These are phyloP conservation scores for Glyptemys insculpta DNA, from an alignment of 2,797 vertebrate genomes.

Conservation along the genomic window DNA sequence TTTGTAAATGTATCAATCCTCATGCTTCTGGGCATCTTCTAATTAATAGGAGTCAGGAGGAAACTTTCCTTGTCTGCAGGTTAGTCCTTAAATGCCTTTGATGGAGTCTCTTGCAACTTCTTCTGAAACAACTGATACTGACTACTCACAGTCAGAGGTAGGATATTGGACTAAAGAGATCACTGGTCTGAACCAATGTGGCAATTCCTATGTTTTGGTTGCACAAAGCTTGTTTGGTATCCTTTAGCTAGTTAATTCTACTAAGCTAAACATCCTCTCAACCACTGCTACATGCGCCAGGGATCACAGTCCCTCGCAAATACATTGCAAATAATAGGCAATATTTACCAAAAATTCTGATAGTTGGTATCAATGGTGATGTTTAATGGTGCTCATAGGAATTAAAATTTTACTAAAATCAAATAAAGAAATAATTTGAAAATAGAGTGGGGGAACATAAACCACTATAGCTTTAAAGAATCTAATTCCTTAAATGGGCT, in stretches of 20 bases:
- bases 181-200: background rate
- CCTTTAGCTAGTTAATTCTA: background rate
- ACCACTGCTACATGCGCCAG: background rate
- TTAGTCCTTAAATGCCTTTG: slow-evolving; percentile 17
- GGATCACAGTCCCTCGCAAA: background rate
- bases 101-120: background rate
- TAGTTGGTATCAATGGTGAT: background rate
- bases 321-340: background rate
- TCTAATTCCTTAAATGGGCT: background rate
- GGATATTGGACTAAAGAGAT: background rate
- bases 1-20: background rate
- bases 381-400: background rate
- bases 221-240: slow-evolving; percentile 22
- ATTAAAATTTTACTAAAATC: slow-evolving; percentile 27
- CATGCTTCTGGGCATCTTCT: background rate
- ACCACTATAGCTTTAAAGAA: background rate
- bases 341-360: background rate
- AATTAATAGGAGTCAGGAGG: background rate
- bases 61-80: background rate
- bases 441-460: slow-evolving; percentile 6
- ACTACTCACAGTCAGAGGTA: background rate
- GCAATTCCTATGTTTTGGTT: background rate
- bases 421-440: background rate
- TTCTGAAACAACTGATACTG: slow-evolving; percentile 10
- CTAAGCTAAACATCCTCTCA: slow-evolving; percentile 13